phyloP scores from a whole-genome alignment of 2,113 vertebrate species.

The Silurus asotus region DNA sequence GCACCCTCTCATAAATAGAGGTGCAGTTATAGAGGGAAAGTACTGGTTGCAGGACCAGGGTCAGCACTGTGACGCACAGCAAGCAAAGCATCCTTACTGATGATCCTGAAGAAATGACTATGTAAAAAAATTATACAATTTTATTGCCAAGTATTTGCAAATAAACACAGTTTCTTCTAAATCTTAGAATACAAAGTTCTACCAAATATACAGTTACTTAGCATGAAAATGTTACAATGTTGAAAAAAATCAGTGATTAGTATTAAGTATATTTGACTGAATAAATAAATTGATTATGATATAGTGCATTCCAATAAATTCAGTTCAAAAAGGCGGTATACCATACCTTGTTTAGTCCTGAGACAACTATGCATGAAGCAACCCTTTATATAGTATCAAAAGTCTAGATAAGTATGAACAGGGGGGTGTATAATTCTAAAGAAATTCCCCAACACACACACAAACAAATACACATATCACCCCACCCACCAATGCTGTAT shows the following conservation, averaged over 20 bases:
- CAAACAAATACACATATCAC: not conserved
- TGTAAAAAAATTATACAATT: not conserved
- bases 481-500: conserved; percentile 13
- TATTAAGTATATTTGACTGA: not conserved
- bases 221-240: not conserved
- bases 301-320: not conserved
- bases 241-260: not conserved
- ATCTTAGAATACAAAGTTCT: not conserved
- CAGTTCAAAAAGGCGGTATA: not conserved
- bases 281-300: not conserved
- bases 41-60: conserved; percentile 56
- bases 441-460: not conserved
- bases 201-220: not conserved
- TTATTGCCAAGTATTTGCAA: not conserved
- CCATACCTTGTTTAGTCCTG: conserved; percentile 32
- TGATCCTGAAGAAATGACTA: not conserved
- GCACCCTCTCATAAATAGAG: conserved; percentile 62
- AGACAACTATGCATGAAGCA: conserved; percentile 6
- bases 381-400: conserved; percentile 38
- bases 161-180: not conserved
- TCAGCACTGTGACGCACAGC: conserved; percentile 64
- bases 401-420: conserved; percentile 9
- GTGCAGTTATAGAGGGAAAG: conserved; percentile 68
- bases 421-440: conserved; percentile 3
- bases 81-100: conserved; percentile 35